These are phyloP conservation scores for Hylaeus volcanicus DNA, from an alignment of 1,140 invertebrate species.

Conservation along the genomic window DNA sequence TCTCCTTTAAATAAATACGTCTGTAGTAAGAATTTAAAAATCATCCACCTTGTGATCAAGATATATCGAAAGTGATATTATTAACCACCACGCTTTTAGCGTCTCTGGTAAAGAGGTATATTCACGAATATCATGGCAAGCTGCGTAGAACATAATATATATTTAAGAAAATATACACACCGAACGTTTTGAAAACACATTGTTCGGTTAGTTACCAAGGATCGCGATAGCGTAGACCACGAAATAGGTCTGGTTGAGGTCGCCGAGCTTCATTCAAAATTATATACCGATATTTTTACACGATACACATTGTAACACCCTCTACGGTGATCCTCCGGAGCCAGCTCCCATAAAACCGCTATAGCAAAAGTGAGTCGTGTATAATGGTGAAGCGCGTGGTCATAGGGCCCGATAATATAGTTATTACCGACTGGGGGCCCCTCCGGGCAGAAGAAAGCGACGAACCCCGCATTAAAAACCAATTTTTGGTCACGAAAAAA, in stretches of 20 bases:
- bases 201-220: background rate
- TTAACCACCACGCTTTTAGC: too few relatives aligned
- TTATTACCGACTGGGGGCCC: conserved; percentile 74
- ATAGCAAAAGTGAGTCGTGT: conserved; percentile 23
- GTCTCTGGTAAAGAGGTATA: too few relatives aligned
- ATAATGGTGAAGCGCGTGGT: conserved; percentile 61
- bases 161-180: too few relatives aligned
- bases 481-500: conserved; percentile 80
- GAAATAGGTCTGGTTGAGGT: background rate
- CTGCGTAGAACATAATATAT: too few relatives aligned
- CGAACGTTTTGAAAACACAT: too few relatives aligned
- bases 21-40: too few relatives aligned
- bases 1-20: too few relatives aligned
- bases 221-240: background rate
- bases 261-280: background rate
- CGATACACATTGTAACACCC: conserved; percentile 47
- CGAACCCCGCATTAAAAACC: conserved; percentile 80
- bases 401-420: conserved; percentile 75
- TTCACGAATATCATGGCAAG: too few relatives aligned
- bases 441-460: conserved; percentile 74
- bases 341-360: conserved; percentile 23
- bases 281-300: conserved; percentile 20
- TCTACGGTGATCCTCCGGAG: background rate
- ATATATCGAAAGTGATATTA: too few relatives aligned
- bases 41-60: too few relatives aligned